These are phyloP conservation scores for Magallana angulata DNA, from an alignment of 1,140 invertebrate species.

Conservation along the genomic window DNA sequence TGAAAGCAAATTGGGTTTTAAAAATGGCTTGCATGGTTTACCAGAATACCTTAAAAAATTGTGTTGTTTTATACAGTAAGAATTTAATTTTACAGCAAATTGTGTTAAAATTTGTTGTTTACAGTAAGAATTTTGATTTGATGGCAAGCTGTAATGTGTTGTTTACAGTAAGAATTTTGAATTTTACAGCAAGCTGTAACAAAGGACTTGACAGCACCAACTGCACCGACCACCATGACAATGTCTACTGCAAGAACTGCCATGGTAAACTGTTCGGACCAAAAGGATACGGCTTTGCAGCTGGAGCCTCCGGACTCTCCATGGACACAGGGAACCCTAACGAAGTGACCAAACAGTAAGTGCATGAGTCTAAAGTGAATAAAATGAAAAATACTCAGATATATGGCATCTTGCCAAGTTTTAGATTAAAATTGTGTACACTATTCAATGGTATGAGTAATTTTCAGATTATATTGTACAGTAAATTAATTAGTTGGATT, in stretches of 20 bases:
- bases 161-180: background rate
- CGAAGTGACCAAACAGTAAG: constrained; percentile 67
- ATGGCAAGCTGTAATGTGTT: background rate
- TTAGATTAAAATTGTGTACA: no score
- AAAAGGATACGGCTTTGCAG: constrained; percentile 92
- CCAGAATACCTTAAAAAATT: background rate
- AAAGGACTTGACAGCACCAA: constrained; percentile 96
- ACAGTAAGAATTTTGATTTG: background rate
- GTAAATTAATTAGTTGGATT: no score
- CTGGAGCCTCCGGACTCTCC: constrained; percentile 90
- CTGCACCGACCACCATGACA: constrained; percentile 94
- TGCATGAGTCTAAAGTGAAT: background rate
- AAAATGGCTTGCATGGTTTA: no score
- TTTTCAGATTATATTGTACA: no score
- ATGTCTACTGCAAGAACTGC: constrained; percentile 96
- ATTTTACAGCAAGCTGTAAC: constrained; percentile 85
- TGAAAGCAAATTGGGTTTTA: no score
- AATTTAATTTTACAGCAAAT: background rate
- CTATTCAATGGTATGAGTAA: no score
- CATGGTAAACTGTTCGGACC: constrained; percentile 95
- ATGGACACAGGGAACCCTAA: constrained; percentile 84
- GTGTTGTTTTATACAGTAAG: background rate
- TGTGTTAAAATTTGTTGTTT: no score
- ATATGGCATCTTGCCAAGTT: no score
- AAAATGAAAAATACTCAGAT: no score